Evolutionary conservation across 2,888 invertebrate genomes (phyloP), one percentile per base, ranked within the genome.

Genomic region (Leptogaster cylindrica): DNA sequence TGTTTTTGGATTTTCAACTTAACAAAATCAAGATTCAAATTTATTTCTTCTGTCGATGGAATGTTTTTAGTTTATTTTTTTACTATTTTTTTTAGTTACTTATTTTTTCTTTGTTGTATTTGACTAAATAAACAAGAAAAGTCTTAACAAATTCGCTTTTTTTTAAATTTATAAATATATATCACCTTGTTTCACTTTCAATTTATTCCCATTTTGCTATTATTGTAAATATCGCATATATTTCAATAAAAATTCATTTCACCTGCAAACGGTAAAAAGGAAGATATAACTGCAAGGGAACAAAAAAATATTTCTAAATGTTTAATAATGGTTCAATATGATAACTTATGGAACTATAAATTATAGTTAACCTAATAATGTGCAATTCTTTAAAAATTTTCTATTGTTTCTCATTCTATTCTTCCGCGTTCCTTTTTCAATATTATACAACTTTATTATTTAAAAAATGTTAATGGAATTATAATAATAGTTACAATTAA

Each of bases 141-240:
- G 65, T 70, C 23, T 68, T 67, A 70, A 70, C 70, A 70, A 70
- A 70, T 68, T 65, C 67, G 61, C 48, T 33, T 61, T 67, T 63
- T 51, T 52, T 63, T 51, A 63, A 69, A 52, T 55, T 64, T 46
- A 7, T 64, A 52, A 63, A 70, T 70, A 70, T 70, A 70, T 70
- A 68, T 68, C 66, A 73, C 71, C 70, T 69, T 72, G 48, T 72
- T 72, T 67, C 69, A 69, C 65, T 68, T 71, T 51, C 66, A 50
- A 51, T 39, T 66, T 27, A 41, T 67, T 46, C 36, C 41, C 51
- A 65, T 70, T 70, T 70, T 67, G 64, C 51, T 64, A 67, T 71
- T 71, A 68, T 70, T 71, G 70, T 70, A 68, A 44, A 61, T 44
- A 44, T 61, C 44, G 28, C 36, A 44, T 44, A 27, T 58, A 61